These are phyloP conservation scores for Sinonovacula constricta DNA, from an alignment of 1,140 invertebrate genomes.

Conservation along the genomic window DNA sequence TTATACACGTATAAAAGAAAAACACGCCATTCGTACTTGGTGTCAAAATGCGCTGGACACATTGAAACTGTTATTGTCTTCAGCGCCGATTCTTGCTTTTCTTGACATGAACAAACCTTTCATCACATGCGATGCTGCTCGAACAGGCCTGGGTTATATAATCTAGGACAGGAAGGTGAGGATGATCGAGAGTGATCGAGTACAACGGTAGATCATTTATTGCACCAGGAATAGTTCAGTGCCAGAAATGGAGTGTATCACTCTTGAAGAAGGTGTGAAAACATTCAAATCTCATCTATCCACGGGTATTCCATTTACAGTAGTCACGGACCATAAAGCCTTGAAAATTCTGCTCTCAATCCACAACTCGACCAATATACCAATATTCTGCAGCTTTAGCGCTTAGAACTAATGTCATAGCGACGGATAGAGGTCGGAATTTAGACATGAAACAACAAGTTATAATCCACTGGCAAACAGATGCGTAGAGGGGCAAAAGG, in stretches of 20 bases:
- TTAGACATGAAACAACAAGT: constrained; percentile 54
- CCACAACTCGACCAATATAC: not conserved
- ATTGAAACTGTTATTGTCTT: constrained; percentile 36
- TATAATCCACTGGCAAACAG: too few species aligned
- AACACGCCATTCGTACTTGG: constrained; percentile 51
- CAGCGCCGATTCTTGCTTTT: constrained; percentile 44
- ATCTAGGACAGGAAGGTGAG: constrained; percentile 34
- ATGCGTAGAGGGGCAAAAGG: too few species aligned
- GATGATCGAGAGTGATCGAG: constrained; percentile 26
- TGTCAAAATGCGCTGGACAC: constrained; percentile 45
- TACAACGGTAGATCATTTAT: constrained; percentile 41
- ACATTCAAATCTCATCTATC: constrained; percentile 33
- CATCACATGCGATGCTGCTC: constrained; percentile 52
- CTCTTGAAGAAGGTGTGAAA: constrained; percentile 23
- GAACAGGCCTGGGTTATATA: constrained; percentile 17
- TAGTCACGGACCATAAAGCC: constrained; percentile 48
- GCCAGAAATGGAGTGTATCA: constrained; percentile 45
- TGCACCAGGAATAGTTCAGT: constrained; percentile 10
- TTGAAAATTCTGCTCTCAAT: constrained; percentile 22
- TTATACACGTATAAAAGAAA: constrained; percentile 77
- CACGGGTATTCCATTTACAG: constrained; percentile 11
- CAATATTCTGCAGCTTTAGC: constrained; percentile 54
- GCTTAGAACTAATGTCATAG: constrained; percentile 24
- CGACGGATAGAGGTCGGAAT: constrained; percentile 54
- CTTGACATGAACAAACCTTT: constrained; percentile 52